Evolutionary conservation across 2,797 vertebrate genomes (phyloP).

Genomic region (Philypnodon macrostomus): DNA sequence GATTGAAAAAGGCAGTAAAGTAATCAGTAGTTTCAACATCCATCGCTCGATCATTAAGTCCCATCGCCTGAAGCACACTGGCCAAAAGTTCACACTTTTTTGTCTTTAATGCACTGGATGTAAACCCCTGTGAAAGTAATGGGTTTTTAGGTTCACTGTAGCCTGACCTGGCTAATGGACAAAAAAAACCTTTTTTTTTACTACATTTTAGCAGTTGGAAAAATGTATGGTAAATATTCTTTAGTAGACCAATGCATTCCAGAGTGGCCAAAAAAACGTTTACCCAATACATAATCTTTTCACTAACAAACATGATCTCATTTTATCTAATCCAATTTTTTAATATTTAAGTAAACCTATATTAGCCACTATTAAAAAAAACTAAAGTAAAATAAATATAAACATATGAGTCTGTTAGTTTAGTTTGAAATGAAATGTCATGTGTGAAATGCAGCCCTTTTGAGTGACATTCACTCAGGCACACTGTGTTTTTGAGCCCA

Average conservation of each 20-base stretch:
- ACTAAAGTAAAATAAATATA: background rate
- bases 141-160: background rate
- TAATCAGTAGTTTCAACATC: background rate
- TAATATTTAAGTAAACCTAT: too few species aligned
- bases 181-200: too few species aligned
- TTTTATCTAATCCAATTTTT: too few species aligned
- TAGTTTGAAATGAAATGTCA: constrained; percentile 1
- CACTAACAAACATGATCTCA: too few species aligned
- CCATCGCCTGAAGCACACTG: constrained; percentile 2
- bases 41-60: constrained; percentile 3
- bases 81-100: constrained; percentile 1
- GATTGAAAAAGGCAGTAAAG: too few species aligned
- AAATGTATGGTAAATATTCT: too few species aligned
- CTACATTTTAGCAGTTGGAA: too few species aligned
- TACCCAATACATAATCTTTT: too few species aligned
- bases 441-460: constrained; percentile 23
- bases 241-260: too few species aligned
- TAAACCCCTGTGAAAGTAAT: background rate
- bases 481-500: constrained; percentile 32
- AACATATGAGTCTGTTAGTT: constrained; percentile 12
- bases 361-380: background rate
- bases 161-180: too few species aligned
- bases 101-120: background rate
- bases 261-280: too few species aligned
- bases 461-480: constrained; percentile 35